A percentile compares a stretch with the other conserved stretches of the same genome.
phyloP scores from a whole-genome alignment of 2,113 vertebrate genomes.

The Calyptommatus sinebrachiatus region DNA sequence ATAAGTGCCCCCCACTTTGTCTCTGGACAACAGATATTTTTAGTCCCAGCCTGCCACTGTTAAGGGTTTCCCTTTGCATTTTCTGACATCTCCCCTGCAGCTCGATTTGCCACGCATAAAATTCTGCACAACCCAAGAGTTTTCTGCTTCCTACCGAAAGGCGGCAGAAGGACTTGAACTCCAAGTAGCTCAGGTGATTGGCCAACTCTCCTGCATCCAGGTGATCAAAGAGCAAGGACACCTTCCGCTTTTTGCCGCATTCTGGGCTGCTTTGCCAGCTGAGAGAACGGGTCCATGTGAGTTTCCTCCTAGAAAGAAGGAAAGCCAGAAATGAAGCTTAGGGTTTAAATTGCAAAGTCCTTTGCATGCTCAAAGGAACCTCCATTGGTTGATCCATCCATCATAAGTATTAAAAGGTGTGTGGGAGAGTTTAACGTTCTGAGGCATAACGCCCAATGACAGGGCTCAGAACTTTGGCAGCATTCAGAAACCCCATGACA shows the following conservation, averaged over 20 bases:
- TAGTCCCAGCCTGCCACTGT: no score
- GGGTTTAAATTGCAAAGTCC: neutral
- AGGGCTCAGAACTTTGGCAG: neutral
- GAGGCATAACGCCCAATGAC: neutral
- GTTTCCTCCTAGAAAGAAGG: slow-evolving; percentile 40
- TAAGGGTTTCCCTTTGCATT: no score
- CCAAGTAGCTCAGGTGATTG: slow-evolving; percentile 86
- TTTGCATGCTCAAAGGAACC: neutral
- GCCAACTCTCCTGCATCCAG: slow-evolving; percentile 86
- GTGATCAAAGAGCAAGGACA: slow-evolving; percentile 91
- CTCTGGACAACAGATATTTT: no score
- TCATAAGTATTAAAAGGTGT: neutral
- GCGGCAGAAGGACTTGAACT: slow-evolving; percentile 87
- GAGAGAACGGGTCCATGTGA: slow-evolving; percentile 45
- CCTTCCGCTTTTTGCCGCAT: slow-evolving; percentile 88
- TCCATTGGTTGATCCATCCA: neutral
- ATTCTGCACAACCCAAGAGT: neutral
- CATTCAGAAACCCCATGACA: no score
- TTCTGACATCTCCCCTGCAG: no score
- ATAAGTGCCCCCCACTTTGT: no score
- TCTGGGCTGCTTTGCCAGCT: slow-evolving; percentile 72
- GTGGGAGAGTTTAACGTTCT: no score
- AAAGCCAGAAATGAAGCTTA: neutral
- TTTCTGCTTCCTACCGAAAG: slow-evolving; percentile 72
- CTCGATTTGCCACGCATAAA: no score